phyloP scores from a whole-genome alignment of 2,113 vertebrate species.

The Opisthocomus hoazin region DNA sequence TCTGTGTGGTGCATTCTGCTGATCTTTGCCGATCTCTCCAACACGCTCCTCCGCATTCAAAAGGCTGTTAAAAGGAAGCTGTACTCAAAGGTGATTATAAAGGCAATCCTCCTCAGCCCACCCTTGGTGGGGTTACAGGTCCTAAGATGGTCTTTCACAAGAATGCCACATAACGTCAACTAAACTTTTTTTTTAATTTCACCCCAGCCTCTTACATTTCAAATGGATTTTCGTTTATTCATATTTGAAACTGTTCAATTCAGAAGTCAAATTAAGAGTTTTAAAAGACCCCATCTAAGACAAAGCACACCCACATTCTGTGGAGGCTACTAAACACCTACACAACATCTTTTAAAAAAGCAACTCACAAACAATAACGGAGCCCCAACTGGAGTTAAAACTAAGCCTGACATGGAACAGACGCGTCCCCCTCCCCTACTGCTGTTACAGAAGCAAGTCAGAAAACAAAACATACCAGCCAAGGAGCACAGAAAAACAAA shows the following conservation, averaged over 20 bases:
- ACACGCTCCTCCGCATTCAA: neutral
- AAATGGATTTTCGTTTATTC: neutral
- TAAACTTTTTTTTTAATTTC: neutral
- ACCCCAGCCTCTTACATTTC: neutral
- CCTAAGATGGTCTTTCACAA: neutral
- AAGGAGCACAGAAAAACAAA: neutral
- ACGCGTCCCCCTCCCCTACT: neutral
- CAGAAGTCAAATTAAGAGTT: neutral
- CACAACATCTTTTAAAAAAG: neutral
- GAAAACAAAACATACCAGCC: neutral
- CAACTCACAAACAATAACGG: neutral
- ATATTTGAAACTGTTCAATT: neutral
- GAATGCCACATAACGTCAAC: neutral
- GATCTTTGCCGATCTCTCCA: too few species aligned
- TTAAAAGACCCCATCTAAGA: neutral
- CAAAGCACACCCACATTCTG: neutral
- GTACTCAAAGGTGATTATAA: neutral
- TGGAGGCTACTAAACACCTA: neutral
- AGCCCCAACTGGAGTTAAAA: neutral
- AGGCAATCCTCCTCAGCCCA: neutral
- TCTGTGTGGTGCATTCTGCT: neutral
- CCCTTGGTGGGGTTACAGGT: accelerated
- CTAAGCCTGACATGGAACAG: neutral
- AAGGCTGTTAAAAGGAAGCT: neutral
- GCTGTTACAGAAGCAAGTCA: neutral